phyloP scores from a whole-genome alignment of 1,140 invertebrate genomes.

The Caenorhabditis briggsae region DNA sequence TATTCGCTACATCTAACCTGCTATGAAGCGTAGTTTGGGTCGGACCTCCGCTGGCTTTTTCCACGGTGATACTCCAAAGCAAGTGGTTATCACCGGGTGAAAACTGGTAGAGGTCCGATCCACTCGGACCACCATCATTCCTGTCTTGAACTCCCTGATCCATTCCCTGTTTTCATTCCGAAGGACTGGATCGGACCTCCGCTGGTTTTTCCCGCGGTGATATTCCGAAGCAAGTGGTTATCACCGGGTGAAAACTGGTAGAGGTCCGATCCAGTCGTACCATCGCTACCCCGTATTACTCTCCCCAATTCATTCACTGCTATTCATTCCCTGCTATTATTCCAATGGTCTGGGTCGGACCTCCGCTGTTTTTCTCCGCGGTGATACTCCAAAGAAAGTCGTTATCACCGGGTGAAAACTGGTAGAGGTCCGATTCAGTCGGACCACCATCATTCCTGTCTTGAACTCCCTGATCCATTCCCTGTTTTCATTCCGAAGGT shows the following conservation, averaged over 20 bases:
- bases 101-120: not conserved
- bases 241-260: not conserved
- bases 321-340: not conserved
- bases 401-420: constrained; percentile 26
- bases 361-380: not conserved
- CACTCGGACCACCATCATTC: no score
- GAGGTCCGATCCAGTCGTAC: not conserved
- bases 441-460: no score
- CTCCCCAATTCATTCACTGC: no score
- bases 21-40: not conserved
- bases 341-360: not conserved
- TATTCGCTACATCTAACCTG: no score
- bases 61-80: not conserved
- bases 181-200: not conserved
- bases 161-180: not conserved
- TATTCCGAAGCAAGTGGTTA: not conserved
- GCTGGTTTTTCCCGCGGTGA: not conserved
- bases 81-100: constrained; percentile 1
- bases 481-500: no score
- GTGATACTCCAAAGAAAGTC: not conserved
- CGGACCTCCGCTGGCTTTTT: not conserved
- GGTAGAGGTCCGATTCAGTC: not conserved
- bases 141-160: not conserved
- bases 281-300: no score
- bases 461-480: no score